Evolutionary conservation across 2,797 vertebrate species (phyloP).

Genomic region (Sphaeramia orbicularis): DNA sequence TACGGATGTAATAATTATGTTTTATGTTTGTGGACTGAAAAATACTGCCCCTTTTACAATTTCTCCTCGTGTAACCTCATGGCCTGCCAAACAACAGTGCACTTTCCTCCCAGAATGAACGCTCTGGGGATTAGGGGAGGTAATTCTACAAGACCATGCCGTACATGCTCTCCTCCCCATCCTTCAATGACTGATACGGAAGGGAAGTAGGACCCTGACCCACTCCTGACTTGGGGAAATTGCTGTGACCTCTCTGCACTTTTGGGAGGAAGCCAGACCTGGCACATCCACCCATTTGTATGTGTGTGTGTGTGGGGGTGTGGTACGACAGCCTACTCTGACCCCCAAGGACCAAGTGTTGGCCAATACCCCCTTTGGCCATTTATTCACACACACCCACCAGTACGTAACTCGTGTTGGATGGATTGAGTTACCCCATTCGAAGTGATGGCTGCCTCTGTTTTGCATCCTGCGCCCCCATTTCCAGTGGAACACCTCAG

Average conservation of each 20-base stretch:
- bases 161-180: conserved; percentile 66
- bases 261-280: conserved; percentile 82
- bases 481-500: conserved; percentile 70
- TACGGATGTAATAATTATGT: conserved; percentile 69
- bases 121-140: conserved; percentile 68
- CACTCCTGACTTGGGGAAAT: conserved; percentile 84
- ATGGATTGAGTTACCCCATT: conserved; percentile 79
- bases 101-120: conserved; percentile 49
- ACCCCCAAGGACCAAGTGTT: conserved; percentile 73
- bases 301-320: conserved; percentile 4
- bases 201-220: conserved; percentile 81
- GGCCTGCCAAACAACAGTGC: conserved; percentile 55
- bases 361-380: conserved; percentile 58
- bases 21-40: conserved; percentile 52
- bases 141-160: conserved; percentile 74
- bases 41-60: conserved; percentile 42
- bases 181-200: conserved; percentile 81
- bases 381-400: conserved; percentile 63
- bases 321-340: conserved; percentile 69
- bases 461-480: conserved; percentile 71
- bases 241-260: conserved; percentile 80
- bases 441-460: conserved; percentile 67
- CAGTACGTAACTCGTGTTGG: conserved; percentile 55
- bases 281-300: conserved; percentile 66
- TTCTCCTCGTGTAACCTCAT: conserved; percentile 55